Evolutionary conservation across 1,140 invertebrate genomes (phyloP).

Genomic region (Anagrus nilaparvatae): DNA sequence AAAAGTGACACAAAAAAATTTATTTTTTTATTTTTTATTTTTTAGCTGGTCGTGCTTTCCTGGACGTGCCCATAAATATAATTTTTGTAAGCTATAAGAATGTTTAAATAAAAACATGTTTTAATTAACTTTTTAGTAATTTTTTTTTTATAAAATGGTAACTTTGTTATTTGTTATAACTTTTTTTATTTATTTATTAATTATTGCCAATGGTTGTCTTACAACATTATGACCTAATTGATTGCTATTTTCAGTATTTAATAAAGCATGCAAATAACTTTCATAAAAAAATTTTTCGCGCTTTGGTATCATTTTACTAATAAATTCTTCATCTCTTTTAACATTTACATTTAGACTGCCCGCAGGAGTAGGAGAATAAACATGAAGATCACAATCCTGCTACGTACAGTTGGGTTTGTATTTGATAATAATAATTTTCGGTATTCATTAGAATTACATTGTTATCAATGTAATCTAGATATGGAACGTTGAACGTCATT

Average conservation of each 20-base stretch:
- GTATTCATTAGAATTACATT: constrained; percentile 14
- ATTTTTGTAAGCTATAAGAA: no score
- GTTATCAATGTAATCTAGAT: constrained; percentile 17
- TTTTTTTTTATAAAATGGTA: no score
- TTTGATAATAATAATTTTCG: constrained; percentile 19
- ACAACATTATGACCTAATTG: neutral
- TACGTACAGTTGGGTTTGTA: constrained; percentile 23
- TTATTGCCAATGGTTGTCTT: no score
- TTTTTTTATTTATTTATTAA: neutral
- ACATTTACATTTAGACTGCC: constrained; percentile 16
- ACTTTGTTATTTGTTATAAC: no score
- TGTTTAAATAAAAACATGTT: neutral
- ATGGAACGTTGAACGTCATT: constrained; percentile 18
- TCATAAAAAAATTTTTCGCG: constrained; percentile 20
- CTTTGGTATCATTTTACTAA: constrained; percentile 15
- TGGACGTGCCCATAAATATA: no score
- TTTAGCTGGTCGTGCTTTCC: no score
- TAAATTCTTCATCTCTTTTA: constrained; percentile 18
- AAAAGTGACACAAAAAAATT: no score
- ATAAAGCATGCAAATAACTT: constrained; percentile 13
- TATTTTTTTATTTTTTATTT: no score
- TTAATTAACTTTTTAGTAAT: no score
- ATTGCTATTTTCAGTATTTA: constrained; percentile 1
- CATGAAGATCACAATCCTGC: constrained; percentile 21
- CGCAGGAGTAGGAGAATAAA: constrained; percentile 18